Conservation (phyloP, 2,113 vertebrate genomes). For the Sisor rabdophorus region DNA sequence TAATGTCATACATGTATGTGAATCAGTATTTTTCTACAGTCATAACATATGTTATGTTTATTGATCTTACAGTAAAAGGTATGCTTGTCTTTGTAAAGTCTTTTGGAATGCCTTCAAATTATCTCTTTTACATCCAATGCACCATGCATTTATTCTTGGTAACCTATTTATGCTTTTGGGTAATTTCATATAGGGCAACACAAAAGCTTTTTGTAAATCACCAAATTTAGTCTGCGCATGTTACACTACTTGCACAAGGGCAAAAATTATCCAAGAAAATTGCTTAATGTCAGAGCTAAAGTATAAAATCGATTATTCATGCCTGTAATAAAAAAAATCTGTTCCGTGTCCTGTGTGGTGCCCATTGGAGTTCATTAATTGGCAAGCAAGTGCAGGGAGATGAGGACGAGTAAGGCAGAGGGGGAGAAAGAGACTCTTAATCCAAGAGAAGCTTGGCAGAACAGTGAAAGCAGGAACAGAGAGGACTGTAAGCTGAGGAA, state of each 20-base stretch:
- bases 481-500: constrained; percentile 47
- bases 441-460: constrained; percentile 41
- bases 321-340: constrained; percentile 60
- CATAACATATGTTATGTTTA: no score
- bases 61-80: constrained; percentile 13
- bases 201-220: constrained; percentile 38
- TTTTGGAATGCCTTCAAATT: background rate
- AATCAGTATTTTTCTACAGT: no score
- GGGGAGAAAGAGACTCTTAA: constrained; percentile 47
- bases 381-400: constrained; percentile 47
- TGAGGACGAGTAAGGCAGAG: constrained; percentile 46
- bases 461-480: constrained; percentile 42
- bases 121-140: constrained; percentile 22
- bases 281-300: constrained; percentile 58
- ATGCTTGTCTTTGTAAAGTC: background rate
- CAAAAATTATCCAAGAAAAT: constrained; percentile 25
- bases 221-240: constrained; percentile 27
- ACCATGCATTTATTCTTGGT: constrained; percentile 31
- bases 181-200: constrained; percentile 34
- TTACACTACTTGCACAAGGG: background rate
- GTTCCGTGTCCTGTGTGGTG: constrained; percentile 72
- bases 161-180: constrained; percentile 36
- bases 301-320: constrained; percentile 80
- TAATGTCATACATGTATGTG: background rate
- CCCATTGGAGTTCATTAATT: constrained; percentile 73